These are phyloP conservation scores for Psettodes erumei DNA, from an alignment of 2,113 vertebrate genomes.

Conservation along the genomic window DNA sequence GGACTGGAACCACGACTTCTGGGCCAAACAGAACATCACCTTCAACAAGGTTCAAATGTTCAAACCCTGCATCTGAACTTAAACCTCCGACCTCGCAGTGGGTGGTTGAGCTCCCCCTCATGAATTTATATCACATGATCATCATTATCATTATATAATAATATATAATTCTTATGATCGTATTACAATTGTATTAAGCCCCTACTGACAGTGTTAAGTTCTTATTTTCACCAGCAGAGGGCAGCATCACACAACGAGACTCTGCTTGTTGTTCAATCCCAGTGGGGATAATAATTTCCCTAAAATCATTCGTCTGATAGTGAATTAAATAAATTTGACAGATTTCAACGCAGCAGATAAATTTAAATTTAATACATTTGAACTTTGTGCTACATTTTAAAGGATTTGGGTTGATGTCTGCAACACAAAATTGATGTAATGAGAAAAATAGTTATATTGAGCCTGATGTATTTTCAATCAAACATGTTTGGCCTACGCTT, in stretches of 20 bases:
- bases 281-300: no score
- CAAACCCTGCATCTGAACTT: neutral
- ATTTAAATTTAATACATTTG: no score
- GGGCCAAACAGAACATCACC: slow-evolving; percentile 89
- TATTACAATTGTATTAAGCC: no score
- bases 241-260: slow-evolving; percentile 37
- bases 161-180: no score
- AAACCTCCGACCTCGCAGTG: slow-evolving; percentile 1
- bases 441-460: no score
- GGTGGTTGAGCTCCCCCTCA: neutral
- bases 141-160: neutral
- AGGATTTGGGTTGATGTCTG: no score
- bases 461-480: no score
- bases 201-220: neutral
- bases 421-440: no score
- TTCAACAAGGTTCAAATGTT: slow-evolving; percentile 81
- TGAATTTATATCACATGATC: neutral
- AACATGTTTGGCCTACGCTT: neutral
- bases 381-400: no score
- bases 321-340: neutral
- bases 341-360: neutral
- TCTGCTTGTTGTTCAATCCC: no score
- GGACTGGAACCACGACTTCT: slow-evolving; percentile 92
- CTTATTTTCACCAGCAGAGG: slow-evolving; percentile 55
- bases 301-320: no score